Evolutionary conservation across 2,888 invertebrate genomes (phyloP).

Genomic region (Andrena chrysosceles): DNA sequence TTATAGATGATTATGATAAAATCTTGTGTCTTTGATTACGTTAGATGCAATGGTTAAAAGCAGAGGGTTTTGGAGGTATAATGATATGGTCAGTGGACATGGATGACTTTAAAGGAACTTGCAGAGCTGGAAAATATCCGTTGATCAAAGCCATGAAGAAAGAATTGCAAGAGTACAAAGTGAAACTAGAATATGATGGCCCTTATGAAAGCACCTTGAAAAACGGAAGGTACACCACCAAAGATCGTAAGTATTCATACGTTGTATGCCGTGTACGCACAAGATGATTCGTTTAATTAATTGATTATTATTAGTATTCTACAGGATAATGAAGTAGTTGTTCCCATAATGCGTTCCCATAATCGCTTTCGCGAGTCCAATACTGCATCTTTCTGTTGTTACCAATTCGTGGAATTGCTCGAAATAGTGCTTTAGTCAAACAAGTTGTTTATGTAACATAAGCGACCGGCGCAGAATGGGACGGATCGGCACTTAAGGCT

Average conservation of each 20-base stretch:
- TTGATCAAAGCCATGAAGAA: constrained; percentile 94
- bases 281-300: not conserved
- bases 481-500: too few relatives aligned
- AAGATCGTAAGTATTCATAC: constrained; percentile 90
- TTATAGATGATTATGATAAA: not conserved
- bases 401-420: too few relatives aligned
- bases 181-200: constrained; percentile 93
- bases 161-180: constrained; percentile 93
- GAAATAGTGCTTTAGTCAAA: too few relatives aligned
- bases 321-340: too few relatives aligned
- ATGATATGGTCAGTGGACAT: constrained; percentile 99
- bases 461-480: too few relatives aligned
- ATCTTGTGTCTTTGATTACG: not conserved
- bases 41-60: constrained; percentile 96
- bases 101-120: constrained; percentile 97
- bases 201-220: constrained; percentile 91
- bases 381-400: too few relatives aligned
- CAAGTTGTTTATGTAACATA: too few relatives aligned
- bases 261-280: not conserved
- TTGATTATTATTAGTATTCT: too few relatives aligned
- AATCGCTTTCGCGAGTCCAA: too few relatives aligned
- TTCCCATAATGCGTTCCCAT: too few relatives aligned
- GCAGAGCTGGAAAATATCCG: constrained; percentile 96
- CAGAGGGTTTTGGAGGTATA: constrained; percentile 97
- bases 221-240: constrained; percentile 93